A percentile compares a stretch with the other conserved stretches of the same genome.
These are phyloP conservation scores for Pangasianodon hypophthalmus DNA, from an alignment of 2,113 vertebrate genomes.

Conservation along the genomic window DNA sequence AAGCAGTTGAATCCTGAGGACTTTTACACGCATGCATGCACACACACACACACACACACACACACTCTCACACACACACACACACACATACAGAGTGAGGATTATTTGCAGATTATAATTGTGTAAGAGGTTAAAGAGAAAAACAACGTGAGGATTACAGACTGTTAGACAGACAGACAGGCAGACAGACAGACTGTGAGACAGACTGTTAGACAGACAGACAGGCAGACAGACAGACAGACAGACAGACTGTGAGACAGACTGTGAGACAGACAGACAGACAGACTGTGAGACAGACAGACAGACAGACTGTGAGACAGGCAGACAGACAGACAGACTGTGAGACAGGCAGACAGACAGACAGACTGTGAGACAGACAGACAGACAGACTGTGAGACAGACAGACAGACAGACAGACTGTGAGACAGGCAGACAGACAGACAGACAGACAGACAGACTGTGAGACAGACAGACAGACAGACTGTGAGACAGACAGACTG, in stretches of 20 bases:
- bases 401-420: not conserved
- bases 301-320: not conserved
- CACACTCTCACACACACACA: not conserved
- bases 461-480: too few species aligned
- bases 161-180: not conserved
- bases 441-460: not conserved
- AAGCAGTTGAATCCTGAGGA: not conserved
- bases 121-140: not conserved
- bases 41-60: too few species aligned
- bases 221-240: not conserved
- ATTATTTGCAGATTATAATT: not conserved
- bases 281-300: not conserved
- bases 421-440: not conserved
- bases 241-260: not conserved
- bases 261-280: not conserved
- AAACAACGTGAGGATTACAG: not conserved
- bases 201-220: not conserved
- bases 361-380: not conserved
- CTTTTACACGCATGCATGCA: too few species aligned
- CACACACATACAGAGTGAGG: not conserved
- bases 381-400: not conserved
- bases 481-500: not conserved
- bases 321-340: not conserved
- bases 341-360: not conserved
- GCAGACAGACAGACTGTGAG: not conserved